A percentile compares a stretch with the other conserved stretches of the same genome.
These are phyloP conservation scores for Phrynosoma blainvillii DNA, from an alignment of 2,113 vertebrate species.

Conservation along the genomic window DNA sequence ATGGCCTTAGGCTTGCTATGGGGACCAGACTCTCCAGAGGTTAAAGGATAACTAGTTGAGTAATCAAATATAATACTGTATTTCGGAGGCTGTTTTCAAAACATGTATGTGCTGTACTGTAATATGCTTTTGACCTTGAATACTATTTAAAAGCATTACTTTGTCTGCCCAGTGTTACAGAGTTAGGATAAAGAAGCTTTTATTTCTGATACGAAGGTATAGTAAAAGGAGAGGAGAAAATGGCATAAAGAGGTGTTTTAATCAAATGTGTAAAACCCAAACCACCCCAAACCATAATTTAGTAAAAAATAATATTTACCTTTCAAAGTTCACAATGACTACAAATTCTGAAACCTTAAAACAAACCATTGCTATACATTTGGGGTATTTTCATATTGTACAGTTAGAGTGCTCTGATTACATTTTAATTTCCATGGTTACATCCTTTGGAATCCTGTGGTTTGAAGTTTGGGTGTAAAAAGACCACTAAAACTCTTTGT, in stretches of 20 bases:
- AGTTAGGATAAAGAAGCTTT: constrained; percentile 38
- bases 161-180: constrained; percentile 41
- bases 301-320: fast-evolving
- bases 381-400: too few species aligned
- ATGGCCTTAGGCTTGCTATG: constrained; percentile 15
- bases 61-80: constrained; percentile 64
- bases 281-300: neutral
- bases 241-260: constrained; percentile 10
- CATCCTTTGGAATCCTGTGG: too few species aligned
- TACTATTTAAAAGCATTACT: constrained; percentile 49
- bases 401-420: too few species aligned
- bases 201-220: constrained; percentile 2
- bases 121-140: constrained; percentile 69
- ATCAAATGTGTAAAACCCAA: constrained; percentile 13
- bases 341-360: neutral
- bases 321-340: neutral
- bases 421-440: too few species aligned
- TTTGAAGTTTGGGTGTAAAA: too few species aligned
- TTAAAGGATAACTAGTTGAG: constrained; percentile 63
- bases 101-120: constrained; percentile 37
- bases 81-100: constrained; percentile 31
- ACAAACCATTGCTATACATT: neutral
- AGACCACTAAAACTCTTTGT: too few species aligned
- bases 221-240: constrained; percentile 20
- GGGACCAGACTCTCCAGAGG: constrained; percentile 21